phyloP scores from a whole-genome alignment of 1,140 invertebrate species.

The Aphaenogaster rudis region DNA sequence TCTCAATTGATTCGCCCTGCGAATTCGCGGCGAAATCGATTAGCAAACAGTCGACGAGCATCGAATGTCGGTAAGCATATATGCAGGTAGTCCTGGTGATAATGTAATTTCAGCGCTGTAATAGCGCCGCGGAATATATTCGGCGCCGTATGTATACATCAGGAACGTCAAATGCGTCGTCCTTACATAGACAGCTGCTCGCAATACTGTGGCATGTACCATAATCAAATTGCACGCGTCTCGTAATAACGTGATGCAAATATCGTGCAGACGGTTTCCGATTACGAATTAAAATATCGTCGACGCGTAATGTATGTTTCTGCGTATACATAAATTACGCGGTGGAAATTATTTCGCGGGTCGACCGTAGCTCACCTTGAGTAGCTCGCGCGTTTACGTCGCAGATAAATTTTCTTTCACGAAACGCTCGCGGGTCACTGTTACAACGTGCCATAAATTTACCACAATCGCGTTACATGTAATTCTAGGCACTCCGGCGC shows the following conservation, averaged over 20 bases:
- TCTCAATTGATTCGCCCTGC: slow-evolving; percentile 42
- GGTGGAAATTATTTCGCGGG: not conserved
- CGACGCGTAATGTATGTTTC: not conserved
- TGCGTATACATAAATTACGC: not conserved
- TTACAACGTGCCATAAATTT: slow-evolving; percentile 20
- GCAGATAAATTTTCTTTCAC: not conserved
- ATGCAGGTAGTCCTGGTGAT: slow-evolving; percentile 45
- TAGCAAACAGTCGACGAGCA: slow-evolving; percentile 55
- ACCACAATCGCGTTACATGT: slow-evolving; percentile 14
- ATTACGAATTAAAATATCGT: slow-evolving; percentile 45
- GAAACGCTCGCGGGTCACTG: not conserved
- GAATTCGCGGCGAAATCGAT: slow-evolving; percentile 54
- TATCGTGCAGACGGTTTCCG: slow-evolving; percentile 17
- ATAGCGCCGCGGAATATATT: slow-evolving; percentile 53
- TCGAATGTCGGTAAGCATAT: slow-evolving; percentile 55
- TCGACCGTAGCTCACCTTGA: not conserved
- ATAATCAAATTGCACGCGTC: slow-evolving; percentile 55
- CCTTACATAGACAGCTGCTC: slow-evolving; percentile 50
- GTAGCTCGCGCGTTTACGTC: not conserved
- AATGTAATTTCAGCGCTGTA: slow-evolving; percentile 60
- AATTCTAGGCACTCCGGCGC: not conserved
- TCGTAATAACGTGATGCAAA: slow-evolving; percentile 52
- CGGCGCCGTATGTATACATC: slow-evolving; percentile 24
- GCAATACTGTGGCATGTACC: not conserved
- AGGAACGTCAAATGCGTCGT: slow-evolving; percentile 58